A percentile compares a stretch with the other conserved stretches of the same genome.
Conservation (phyloP, 2,888 invertebrate genomes). For the Nomada goodeniana region DNA sequence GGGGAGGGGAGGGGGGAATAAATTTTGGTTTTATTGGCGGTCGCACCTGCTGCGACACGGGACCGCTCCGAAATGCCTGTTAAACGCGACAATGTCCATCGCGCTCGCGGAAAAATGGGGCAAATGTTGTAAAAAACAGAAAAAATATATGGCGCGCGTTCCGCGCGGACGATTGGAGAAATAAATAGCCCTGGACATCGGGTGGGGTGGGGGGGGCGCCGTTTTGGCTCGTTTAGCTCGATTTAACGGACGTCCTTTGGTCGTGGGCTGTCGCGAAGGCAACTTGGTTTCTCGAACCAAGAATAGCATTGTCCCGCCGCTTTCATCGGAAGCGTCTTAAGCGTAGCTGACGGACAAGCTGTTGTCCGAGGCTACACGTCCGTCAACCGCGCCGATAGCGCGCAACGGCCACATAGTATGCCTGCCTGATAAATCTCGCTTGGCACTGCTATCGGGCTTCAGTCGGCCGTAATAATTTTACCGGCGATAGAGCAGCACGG, state of each 20-base stretch:
- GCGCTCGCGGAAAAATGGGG: too few relatives aligned
- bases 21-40: constrained; percentile 27
- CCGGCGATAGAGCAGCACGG: background rate
- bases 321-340: constrained; percentile 13
- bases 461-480: constrained; percentile 11
- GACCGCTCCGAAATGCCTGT: background rate
- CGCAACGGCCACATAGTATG: background rate
- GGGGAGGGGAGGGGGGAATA: constrained; percentile 7
- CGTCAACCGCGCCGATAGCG: constrained; percentile 14
- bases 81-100: background rate
- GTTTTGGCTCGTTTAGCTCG: background rate
- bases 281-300: background rate
- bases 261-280: background rate
- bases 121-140: too few relatives aligned
- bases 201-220: too few relatives aligned
- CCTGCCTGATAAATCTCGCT: constrained; percentile 29
- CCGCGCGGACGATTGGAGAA: too few relatives aligned
- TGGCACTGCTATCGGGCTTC: constrained; percentile 23
- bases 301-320: constrained; percentile 9
- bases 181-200: too few relatives aligned
- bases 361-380: constrained; percentile 7
- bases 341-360: constrained; percentile 15
- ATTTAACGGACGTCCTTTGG: background rate
- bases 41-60: constrained; percentile 7
- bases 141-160: too few relatives aligned